Conservation (phyloP, 2,888 invertebrate species). For the Amblyjoppa proteus region DNA sequence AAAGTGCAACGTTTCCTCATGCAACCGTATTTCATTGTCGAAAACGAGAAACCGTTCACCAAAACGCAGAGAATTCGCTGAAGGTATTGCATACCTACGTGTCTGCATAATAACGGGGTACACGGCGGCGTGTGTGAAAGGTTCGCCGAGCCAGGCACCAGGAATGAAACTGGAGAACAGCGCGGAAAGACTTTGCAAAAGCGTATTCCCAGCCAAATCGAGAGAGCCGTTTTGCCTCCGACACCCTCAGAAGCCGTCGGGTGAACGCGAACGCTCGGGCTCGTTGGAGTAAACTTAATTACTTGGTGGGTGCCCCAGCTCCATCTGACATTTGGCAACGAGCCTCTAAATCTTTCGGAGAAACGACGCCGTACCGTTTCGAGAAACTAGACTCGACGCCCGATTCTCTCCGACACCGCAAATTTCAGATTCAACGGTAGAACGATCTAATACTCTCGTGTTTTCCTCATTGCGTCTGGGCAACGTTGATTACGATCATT, state of each 20-base stretch:
- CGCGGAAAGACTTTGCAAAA: slow-evolving; percentile 55
- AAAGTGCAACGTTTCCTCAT: slow-evolving; percentile 43
- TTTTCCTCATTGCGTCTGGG: slow-evolving; percentile 29
- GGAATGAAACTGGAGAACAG: slow-evolving; percentile 34
- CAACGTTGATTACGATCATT: slow-evolving; percentile 31
- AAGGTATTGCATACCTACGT: neutral
- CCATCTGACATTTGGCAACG: slow-evolving; percentile 79
- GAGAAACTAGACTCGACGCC: slow-evolving; percentile 39
- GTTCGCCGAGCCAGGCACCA: slow-evolving; percentile 14
- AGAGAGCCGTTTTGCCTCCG: slow-evolving; percentile 37
- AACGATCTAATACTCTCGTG: neutral
- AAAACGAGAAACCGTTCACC: slow-evolving; percentile 39
- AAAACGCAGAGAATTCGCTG: neutral
- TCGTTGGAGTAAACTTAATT: slow-evolving; percentile 79
- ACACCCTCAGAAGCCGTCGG: slow-evolving; percentile 20
- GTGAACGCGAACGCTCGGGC: slow-evolving; percentile 53
- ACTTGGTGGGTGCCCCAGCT: slow-evolving; percentile 72
- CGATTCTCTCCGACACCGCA: slow-evolving; percentile 13
- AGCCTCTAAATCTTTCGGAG: slow-evolving; percentile 76
- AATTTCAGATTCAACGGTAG: slow-evolving; percentile 16
- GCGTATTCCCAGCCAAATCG: slow-evolving; percentile 58
- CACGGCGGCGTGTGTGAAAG: slow-evolving; percentile 3
- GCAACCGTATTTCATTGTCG: slow-evolving; percentile 46
- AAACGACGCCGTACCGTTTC: slow-evolving; percentile 57
- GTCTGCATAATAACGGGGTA: neutral